Conservation (phyloP, 53 echinoderm and acorn worm species). For the Glandiceps talaboti region DNA sequence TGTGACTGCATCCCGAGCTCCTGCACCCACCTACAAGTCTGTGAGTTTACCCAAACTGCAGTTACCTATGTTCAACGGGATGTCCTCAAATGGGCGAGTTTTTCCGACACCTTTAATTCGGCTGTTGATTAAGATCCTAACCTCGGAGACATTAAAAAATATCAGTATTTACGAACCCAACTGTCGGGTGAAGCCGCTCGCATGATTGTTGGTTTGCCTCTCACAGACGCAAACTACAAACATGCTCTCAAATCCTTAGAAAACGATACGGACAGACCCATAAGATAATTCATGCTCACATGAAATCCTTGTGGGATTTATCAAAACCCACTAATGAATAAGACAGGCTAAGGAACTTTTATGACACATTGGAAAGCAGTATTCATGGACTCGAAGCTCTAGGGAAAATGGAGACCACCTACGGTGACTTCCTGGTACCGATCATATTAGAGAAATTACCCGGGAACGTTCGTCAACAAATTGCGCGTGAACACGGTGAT, state of each 20-base stretch:
- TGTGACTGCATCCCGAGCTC: no score
- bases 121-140: not conserved
- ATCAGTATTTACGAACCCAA: not conserved
- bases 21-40: no score
- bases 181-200: not conserved
- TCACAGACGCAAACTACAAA: not conserved
- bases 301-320: not conserved
- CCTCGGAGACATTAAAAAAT: not conserved
- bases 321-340: not conserved
- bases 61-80: not conserved
- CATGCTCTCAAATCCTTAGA: not conserved
- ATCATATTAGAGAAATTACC: not conserved
- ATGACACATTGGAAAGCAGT: not conserved
- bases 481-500: not conserved
- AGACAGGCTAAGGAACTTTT: not conserved
- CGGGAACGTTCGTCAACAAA: not conserved
- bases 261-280: not conserved
- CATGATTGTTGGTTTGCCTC: not conserved
- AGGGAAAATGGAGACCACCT: not conserved
- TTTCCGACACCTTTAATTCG: not conserved
- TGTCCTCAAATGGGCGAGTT: not conserved
- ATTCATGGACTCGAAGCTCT: not conserved
- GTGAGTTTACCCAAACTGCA: no score
- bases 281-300: not conserved
- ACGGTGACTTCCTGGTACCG: not conserved